phyloP scores from a whole-genome alignment of 2,797 vertebrate genomes.

The Pampus argenteus region DNA sequence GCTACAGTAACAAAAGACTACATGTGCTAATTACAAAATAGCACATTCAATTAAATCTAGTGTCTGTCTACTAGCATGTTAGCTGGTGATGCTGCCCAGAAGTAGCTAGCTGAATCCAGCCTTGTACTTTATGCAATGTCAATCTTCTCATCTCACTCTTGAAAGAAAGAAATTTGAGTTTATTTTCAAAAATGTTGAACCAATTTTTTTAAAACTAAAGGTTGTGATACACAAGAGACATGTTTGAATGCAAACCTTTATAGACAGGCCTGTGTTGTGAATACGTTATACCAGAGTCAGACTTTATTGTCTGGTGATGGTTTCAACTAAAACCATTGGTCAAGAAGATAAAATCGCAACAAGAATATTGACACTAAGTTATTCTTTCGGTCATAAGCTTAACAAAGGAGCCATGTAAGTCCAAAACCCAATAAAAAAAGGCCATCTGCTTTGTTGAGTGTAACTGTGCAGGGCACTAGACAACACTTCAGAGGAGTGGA shows the following conservation, averaged over 20 bases:
- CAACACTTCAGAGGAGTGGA: conserved; percentile 2
- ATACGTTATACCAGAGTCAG: background rate
- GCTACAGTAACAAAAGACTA: background rate
- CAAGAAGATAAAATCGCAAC: background rate
- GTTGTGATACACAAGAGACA: background rate
- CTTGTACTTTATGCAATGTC: background rate
- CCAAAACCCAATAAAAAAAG: background rate
- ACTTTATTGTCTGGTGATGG: background rate
- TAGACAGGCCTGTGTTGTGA: background rate
- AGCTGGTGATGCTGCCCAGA: background rate
- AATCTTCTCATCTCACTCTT: background rate
- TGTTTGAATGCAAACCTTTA: background rate
- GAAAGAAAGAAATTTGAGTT: no score
- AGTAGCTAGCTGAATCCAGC: background rate
- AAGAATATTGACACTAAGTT: background rate
- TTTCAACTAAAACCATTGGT: background rate
- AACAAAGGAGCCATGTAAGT: background rate
- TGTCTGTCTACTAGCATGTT: background rate
- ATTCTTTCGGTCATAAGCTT: conserved; percentile 2
- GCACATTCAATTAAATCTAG: no score
- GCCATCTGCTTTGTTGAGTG: background rate
- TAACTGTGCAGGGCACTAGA: conserved; percentile 10
- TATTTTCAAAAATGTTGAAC: no score
- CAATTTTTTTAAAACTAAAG: background rate
- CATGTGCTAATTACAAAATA: background rate